Evolutionary conservation across 1,140 invertebrate species (phyloP), one percentile per base, ranked within the genome.

Genomic region (Drosophila nigrodunni): DNA sequence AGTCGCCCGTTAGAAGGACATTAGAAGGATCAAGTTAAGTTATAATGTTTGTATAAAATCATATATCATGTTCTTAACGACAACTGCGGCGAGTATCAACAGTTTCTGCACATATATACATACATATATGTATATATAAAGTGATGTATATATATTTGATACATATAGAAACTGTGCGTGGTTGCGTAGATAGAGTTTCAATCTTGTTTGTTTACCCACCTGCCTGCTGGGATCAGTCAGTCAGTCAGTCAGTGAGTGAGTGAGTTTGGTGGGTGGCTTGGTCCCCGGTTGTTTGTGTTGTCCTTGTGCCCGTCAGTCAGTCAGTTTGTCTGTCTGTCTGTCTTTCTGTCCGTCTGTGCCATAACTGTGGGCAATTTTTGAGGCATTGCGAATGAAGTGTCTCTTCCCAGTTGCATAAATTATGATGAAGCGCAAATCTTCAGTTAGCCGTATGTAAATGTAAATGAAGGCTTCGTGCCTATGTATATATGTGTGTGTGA

Each of bases 381-480:
- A 87, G 80, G 83, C 80, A 78, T 77, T 77, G 69, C 78, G 76
- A 74, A 82, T 88, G 80, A 87, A 88, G 83, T 88, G 79, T 79
- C 74, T 82, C 50, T 59, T 60, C 25, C 43, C 52, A 60, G 83
- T 60, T 85, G 78, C 85, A 88, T 88, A 88, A 88, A 88, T 89
- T 88, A 88, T 88, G 83, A 88, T 89, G 83, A 74, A 74, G 72
- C 85, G 85, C 83, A 88, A 88, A 88, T 88, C 83, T 88, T 88
- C 83, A 88, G 85, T 86, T 88, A 87, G 82, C 82, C 82, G 83
- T 83, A 83, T 87, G 83, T 88, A 87, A 87, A 87, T 87, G 82
- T 88, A 87, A 87, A 87, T 87, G 82, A 83, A 88, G 80, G 83
- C 79, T 79, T 69, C 77, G 67, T 46, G 74, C 61, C 64, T 57